Evolutionary conservation across 2,888 invertebrate species (phyloP).

Genomic region (Cerceris rybyensis): DNA sequence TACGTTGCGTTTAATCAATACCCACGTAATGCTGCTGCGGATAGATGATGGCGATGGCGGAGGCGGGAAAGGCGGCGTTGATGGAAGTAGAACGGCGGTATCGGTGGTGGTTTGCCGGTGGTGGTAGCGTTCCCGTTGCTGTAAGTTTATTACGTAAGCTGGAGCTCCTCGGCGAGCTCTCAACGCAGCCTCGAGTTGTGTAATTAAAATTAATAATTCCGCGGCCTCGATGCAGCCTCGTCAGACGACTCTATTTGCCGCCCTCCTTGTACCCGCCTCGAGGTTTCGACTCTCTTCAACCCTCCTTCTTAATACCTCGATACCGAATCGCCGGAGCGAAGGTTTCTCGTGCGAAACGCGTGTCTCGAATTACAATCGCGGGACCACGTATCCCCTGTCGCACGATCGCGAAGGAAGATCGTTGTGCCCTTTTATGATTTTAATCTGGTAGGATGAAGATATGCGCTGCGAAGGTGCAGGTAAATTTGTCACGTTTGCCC

Average conservation of each 20-base stretch:
- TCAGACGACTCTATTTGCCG: conserved; percentile 67
- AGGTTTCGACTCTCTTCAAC: conserved; percentile 17
- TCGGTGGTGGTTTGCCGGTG: conserved; percentile 37
- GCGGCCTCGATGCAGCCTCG: conserved; percentile 62
- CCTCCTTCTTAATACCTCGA: conserved; percentile 40
- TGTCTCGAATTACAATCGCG: neutral
- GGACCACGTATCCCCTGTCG: neutral
- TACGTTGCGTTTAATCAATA: conserved; percentile 80
- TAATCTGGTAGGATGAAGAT: too few species aligned
- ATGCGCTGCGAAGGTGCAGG: too few species aligned
- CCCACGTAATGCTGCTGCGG: conserved; percentile 71
- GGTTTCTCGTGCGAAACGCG: neutral
- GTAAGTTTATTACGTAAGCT: conserved; percentile 68
- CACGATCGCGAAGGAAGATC: neutral
- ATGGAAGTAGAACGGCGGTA: conserved; percentile 46
- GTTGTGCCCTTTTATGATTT: too few species aligned
- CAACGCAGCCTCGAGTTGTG: conserved; percentile 62
- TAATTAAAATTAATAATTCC: conserved; percentile 71
- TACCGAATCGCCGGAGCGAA: conserved; percentile 15
- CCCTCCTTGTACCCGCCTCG: conserved; percentile 3
- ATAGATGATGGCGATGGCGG: conserved; percentile 69
- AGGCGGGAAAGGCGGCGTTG: conserved; percentile 47
- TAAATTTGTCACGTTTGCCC: too few species aligned
- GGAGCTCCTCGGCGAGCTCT: conserved; percentile 56
- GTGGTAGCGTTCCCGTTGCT: conserved; percentile 64